Evolutionary conservation across 2,113 vertebrate genomes (phyloP).

Genomic region (Alligator mississippiensis): DNA sequence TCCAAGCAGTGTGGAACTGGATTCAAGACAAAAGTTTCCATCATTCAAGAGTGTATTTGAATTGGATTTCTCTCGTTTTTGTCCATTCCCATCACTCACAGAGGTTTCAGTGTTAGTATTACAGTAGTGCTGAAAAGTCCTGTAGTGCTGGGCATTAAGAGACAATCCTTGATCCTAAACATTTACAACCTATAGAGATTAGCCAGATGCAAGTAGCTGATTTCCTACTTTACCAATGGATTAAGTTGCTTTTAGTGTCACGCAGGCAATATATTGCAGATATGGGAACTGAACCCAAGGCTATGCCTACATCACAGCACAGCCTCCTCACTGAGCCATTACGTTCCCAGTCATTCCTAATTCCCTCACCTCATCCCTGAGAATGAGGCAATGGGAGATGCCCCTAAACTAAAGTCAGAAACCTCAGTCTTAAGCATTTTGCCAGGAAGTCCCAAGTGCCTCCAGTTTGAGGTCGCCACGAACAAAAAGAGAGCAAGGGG

Average conservation of each 20-base stretch:
- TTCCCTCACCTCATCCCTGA: too few species aligned
- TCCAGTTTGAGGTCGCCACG: too few species aligned
- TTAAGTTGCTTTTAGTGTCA: neutral
- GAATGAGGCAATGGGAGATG: too few species aligned
- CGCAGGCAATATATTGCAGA: neutral
- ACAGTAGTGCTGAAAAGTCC: neutral
- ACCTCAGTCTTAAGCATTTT: too few species aligned
- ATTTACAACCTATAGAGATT: neutral
- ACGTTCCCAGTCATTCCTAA: too few species aligned
- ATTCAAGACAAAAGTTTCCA: neutral
- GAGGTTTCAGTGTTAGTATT: neutral
- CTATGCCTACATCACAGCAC: too few species aligned
- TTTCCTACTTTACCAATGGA: rapidly evolving
- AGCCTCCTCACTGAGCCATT: too few species aligned
- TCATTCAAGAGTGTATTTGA: neutral
- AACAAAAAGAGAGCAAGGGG: too few species aligned
- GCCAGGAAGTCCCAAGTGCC: too few species aligned
- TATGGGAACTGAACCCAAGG: neutral
- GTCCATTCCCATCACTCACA: neutral
- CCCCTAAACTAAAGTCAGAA: too few species aligned
- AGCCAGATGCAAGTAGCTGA: neutral
- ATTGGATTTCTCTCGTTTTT: neutral
- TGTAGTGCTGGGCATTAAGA: neutral
- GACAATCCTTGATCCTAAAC: neutral
- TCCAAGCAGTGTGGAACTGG: neutral